Evolutionary conservation across 1,140 invertebrate genomes (phyloP).

Genomic region (Habropoda laboriosa): DNA sequence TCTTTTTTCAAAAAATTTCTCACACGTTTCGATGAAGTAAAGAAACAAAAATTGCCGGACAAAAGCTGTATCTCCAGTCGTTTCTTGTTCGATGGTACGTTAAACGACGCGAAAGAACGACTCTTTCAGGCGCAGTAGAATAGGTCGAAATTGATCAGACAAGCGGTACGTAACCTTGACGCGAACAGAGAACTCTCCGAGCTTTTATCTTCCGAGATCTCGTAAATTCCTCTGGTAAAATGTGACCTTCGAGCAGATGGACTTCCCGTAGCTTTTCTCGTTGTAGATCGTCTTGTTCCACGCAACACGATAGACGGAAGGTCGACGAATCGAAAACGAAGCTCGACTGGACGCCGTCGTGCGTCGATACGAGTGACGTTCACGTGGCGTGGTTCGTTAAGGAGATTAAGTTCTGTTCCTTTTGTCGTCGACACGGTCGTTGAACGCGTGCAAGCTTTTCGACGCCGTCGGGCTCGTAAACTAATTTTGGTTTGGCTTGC

Average conservation of each 20-base stretch:
- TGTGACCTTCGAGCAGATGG: not conserved
- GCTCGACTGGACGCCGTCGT: not conserved
- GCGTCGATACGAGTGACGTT: not conserved
- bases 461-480: conserved; percentile 37
- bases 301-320: not conserved
- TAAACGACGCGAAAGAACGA: no score
- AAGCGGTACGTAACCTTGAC: not conserved
- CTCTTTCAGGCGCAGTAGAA: not conserved
- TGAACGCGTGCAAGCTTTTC: conserved; percentile 38
- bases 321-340: not conserved
- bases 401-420: conserved; percentile 42
- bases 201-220: not conserved
- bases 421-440: conserved; percentile 1
- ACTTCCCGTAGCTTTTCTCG: not conserved
- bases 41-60: no score
- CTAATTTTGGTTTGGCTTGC: conserved; percentile 50
- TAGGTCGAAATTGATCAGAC: not conserved
- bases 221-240: not conserved
- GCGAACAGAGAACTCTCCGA: no score
- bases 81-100: not conserved
- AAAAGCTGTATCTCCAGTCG: no score
- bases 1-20: no score
- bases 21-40: no score
- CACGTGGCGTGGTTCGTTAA: conserved; percentile 26
- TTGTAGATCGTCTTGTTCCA: not conserved